Conservation (phyloP, 2,888 invertebrate species). For the Boloria selene region DNA sequence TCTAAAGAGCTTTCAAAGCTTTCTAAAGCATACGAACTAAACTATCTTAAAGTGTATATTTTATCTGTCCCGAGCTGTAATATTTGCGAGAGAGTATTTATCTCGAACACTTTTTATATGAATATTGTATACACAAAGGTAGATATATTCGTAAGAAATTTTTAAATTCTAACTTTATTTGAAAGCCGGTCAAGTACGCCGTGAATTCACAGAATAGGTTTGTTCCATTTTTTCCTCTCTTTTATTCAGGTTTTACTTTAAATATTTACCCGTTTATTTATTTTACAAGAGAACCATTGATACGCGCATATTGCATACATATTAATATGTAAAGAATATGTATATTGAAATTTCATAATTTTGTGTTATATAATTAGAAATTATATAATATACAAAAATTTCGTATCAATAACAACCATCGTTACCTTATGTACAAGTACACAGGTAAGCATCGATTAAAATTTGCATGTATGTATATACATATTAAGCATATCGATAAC, state of each 20-base stretch:
- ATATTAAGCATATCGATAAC: no score
- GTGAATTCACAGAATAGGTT: constrained; percentile 18
- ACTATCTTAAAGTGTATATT: neutral
- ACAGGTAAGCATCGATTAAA: no score
- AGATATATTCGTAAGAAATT: constrained; percentile 3
- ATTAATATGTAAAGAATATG: no score
- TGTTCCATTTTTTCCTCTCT: constrained; percentile 12
- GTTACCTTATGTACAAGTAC: no score
- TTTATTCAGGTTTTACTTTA: constrained; percentile 16
- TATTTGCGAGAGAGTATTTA: constrained; percentile 2
- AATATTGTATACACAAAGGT: constrained; percentile 6
- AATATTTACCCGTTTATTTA: neutral
- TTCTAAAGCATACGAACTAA: neutral
- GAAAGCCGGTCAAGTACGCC: constrained; percentile 15
- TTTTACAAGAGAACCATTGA: neutral
- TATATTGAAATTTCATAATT: no score
- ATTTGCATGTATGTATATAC: no score
- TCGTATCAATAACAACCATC: no score
- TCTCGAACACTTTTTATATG: neutral
- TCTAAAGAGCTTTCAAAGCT: constrained; percentile 12
- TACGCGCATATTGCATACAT: no score
- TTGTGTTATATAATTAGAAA: no score
- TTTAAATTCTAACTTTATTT: constrained; percentile 9
- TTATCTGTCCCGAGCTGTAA: neutral
- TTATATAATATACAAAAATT: no score